Base-by-base conservation (phyloP, 2,888 invertebrate species). In the Chrysotoxum bicinctum region DNA sequence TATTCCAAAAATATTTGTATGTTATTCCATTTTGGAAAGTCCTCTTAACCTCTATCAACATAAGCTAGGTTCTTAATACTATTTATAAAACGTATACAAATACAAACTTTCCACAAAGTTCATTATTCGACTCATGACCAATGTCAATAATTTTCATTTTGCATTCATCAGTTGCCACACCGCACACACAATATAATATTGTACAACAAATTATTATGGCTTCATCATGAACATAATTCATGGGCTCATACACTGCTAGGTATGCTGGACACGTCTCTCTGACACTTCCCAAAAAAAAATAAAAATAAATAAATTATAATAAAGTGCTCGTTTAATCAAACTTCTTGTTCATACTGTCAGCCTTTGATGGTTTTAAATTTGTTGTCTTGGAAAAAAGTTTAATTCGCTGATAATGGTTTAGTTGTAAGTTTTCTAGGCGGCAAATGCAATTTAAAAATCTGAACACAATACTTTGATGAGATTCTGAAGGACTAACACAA, bases 101-200 rank as follows among this genome's bases (percentile, higher is more conserved):
- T 58, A 37, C 26, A 62, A 26, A 66, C 73, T 40, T 64, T 62
- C 78, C 21, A 30, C 14, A 74, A 70, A 76, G 66, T 76, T 81
- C 76, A 81, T 81, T 81, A 81, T 81, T 58, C 76, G 43, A 40
- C 58, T 76, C 81, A 81, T 81, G 70, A 58, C 76, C 76, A 81
- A 62, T 81, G 76, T 81, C 81, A 81, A 66, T 72, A 40, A 50
- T 43, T 56, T 64, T 66, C 43, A 72, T 81, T 76, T 76, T 70
- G 81, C 70, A 81, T 76, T 81, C 81, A 81, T 72, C 37, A 72
- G 58, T 64, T n/a, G 45, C 10, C 40, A 19, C 30, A 19, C 21
- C 23, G 19, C 16, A 43, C 43, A 43, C 3, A n/a, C n/a, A n/a
- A n/a, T n/a, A 26, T 0, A 14, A 16, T 45, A 43, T 43, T 43